Evolutionary conservation across 2,113 vertebrate species (phyloP), one percentile per base, ranked within the genome.

Genomic region (Aegotheles bennettii): DNA sequence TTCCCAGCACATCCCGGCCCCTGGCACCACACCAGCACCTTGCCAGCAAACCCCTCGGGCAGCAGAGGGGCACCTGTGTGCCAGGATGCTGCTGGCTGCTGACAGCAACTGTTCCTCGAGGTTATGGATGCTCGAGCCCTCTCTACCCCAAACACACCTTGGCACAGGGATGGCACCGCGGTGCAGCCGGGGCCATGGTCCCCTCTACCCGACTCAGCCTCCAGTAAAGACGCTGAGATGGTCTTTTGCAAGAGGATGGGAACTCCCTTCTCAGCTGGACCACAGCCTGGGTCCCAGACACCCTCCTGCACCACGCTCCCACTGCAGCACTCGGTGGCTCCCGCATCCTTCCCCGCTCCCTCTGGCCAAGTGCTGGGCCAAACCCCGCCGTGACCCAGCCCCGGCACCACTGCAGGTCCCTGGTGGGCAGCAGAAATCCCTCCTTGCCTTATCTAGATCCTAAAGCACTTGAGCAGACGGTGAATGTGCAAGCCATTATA

Each of bases 381-480:
- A 47, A 33, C 65, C 77, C 26, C 0, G 0, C 23, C 26, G 4
- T 0, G 35, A 7, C 70, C 50, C 69, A 24, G 89, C 92, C 78
- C 40, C 5, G 4, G 70, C 70, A n/a, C 50, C 4, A 15, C 75
- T 19, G 53, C 6, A 2, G 21, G 23, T 89, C 93, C 74, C 74
- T 0, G 40, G 29, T 0, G n/a, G 40, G 85, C 47, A 85, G 79
- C 2, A 87, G 77, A 57, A 48, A 75, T 80, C 93, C 64, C 84
- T 69, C 50, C 87, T 24, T 29, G 0, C 3, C 24, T 87, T 80
- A 88, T 74, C 90, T 67, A 31, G 64, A 11, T 93, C 96, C 95
- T 78, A 80, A 81, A 92, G 94, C 95, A 28, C 92, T 95, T 6
- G 86, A 95, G 94, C 93, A 93, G 94, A 26, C 70, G 38, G 93